A percentile compares a stretch with the other conserved stretches of the same genome.
Conservation (phyloP, 2,113 vertebrate species). For the Cephalophus harveyi region DNA sequence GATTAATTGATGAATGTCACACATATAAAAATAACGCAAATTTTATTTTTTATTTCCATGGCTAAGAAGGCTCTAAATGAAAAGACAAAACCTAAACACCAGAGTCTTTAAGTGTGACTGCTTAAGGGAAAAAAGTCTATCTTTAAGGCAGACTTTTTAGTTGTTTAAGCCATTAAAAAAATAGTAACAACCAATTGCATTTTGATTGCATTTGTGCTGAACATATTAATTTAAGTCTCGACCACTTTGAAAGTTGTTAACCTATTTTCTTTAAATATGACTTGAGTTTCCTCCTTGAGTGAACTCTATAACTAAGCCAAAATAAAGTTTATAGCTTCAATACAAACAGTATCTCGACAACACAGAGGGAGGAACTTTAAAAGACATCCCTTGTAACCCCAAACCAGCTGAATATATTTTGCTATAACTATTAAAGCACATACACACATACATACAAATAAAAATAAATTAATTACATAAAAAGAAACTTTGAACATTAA, state of each 20-base stretch:
- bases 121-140: neutral
- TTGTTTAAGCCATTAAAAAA: neutral
- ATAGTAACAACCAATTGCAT: neutral
- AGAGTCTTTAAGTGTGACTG: neutral
- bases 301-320: neutral
- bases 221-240: neutral
- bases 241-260: conserved; percentile 36
- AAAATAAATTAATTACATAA: conserved; percentile 18
- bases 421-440: neutral
- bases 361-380: neutral
- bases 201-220: neutral
- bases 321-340: neutral
- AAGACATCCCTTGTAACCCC: neutral
- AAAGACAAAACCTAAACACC: neutral
- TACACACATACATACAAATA: neutral
- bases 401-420: conserved; percentile 22
- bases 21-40: neutral
- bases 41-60: neutral
- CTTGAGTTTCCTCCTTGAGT: conserved; percentile 14
- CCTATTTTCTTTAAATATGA: conserved; percentile 19
- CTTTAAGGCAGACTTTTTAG: neutral
- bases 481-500: neutral
- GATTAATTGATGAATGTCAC: neutral
- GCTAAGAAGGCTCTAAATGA: neutral
- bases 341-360: neutral